Evolutionary conservation across 2,888 invertebrate genomes (phyloP), one percentile per base, ranked within the genome.

Genomic region (Nineta flava): DNA sequence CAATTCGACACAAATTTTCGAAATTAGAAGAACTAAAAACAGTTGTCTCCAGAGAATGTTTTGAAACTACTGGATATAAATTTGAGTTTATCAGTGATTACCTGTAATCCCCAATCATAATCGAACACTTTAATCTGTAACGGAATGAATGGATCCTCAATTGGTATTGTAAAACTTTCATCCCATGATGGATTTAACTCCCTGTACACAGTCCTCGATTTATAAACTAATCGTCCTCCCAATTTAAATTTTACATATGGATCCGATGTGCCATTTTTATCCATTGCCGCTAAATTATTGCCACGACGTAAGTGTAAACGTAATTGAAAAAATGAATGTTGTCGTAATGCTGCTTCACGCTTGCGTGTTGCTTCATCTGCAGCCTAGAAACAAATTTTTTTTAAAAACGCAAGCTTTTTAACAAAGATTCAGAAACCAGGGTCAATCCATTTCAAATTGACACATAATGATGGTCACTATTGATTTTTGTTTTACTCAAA

Each of bases 161-260:
- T 79, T 44, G 91, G 88, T 57, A 95, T 77, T 9, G 86, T 85
- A 67, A 97, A 94, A 58, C 83, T 84, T 67, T 99, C 97, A 63
- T 99, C 94, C 97, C 97, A 99, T n/a, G 84, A 77, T 1, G 97
- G 97, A 70, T 96, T 96, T 53, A 99, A 75, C 66, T 92, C 94
- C 59, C 94, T 79, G 67, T 88, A 88, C 52, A 99, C 85, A 50
- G 90, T 97, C 63, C 86, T 83, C 57, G 93, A 94, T 72, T 95
- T 96, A 71, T 94, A 90, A 57, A 94, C 75, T 56, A 93, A 72
- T 53, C 90, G 77, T 34, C 88, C 87, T 10, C 82, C 84, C 54
- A 82, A 73, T 70, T 94, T 94, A 71, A 96, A 93, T 75, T 96
- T 96, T 50, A 95, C 93, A 71, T 96, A 96, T 17, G 96, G 96